Evolutionary conservation across 2,888 invertebrate genomes (phyloP).

Genomic region (Diploptera punctata): DNA sequence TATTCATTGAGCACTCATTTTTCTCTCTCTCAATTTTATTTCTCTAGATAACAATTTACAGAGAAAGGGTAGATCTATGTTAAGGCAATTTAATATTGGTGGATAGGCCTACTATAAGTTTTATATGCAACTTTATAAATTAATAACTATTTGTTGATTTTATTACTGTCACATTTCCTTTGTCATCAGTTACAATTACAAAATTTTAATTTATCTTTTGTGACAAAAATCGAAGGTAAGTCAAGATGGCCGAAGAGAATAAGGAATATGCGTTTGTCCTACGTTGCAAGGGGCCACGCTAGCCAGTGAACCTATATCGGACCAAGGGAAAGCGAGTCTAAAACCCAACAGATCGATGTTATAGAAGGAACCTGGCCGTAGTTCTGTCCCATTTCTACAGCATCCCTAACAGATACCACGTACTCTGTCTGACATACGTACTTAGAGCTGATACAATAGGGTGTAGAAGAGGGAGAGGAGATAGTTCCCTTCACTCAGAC

Average conservation of each 20-base stretch:
- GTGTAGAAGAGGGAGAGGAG: conserved; percentile 11
- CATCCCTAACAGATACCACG: conserved; percentile 1
- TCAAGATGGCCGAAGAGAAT: conserved; percentile 16
- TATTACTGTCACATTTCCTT: no score
- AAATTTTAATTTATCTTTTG: no score
- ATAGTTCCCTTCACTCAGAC: conserved; percentile 38
- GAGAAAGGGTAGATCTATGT: no score
- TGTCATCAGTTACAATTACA: no score
- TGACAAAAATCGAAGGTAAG: background rate
- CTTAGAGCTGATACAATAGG: conserved; percentile 38
- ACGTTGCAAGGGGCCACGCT: conserved; percentile 17
- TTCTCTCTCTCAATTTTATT: no score
- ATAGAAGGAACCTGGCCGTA: conserved; percentile 21
- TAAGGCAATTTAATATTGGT: no score
- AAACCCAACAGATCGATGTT: conserved; percentile 30
- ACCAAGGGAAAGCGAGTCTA: conserved; percentile 15
- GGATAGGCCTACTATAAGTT: no score
- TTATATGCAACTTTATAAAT: no score
- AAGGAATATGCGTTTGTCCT: background rate
- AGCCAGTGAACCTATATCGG: conserved; percentile 15
- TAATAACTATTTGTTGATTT: no score
- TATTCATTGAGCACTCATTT: no score
- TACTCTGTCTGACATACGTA: background rate
- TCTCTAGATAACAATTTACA: no score
- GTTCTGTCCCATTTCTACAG: background rate